Evolutionary conservation across 2,888 invertebrate genomes (phyloP), one percentile per base, ranked within the genome.

Genomic region (Drosophila gaucha): DNA sequence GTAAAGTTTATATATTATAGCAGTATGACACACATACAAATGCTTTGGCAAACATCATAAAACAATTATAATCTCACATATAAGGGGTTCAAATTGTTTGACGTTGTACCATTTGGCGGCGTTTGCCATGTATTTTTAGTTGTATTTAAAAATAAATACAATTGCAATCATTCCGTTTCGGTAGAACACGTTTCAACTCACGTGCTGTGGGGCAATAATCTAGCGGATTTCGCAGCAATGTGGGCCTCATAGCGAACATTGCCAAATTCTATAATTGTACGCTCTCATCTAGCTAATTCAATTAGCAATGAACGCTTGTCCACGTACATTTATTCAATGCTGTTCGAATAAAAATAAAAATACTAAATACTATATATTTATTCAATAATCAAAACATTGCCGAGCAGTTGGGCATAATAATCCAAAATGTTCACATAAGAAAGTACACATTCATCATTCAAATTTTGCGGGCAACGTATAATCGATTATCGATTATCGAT

Each of bases 161-260:
- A 55, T 75, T 79, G 79, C 76, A 74, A 60, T 69, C 60, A 69
- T 78, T 69, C 55, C 50, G 63, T 51, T 63, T 22, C 54, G 39
- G 35, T 44, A 39, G 57, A 64, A 43, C 67, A 75, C 67, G 60
- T 75, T 75, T 71, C 44, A 16, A 67, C 71, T 76, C 71, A 80
- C 85, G 80, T 76, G 76, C 67, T 39, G 54, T 44, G 72, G 50
- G 65, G 74, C 86, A 83, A 77, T 88, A 88, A 80, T 88, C 71
- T 88, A 88, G 87, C 74, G 70, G 88, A 56, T 87, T 87, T 84
- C 87, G 74, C 58, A 33, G 59, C 52, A 62, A 43, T 58, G 72
- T 47, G 64, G 38, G 26, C 52, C 52, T 35, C 22, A 30, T 12
- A 12, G 16, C 38, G 18, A 44, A 12, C 39, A 44, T 35, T 75